Percentiles rank a stretch among this genome's conserved stretches.
Conservation (phyloP, 2,888 invertebrate genomes). For the Microchrysa polita region DNA sequence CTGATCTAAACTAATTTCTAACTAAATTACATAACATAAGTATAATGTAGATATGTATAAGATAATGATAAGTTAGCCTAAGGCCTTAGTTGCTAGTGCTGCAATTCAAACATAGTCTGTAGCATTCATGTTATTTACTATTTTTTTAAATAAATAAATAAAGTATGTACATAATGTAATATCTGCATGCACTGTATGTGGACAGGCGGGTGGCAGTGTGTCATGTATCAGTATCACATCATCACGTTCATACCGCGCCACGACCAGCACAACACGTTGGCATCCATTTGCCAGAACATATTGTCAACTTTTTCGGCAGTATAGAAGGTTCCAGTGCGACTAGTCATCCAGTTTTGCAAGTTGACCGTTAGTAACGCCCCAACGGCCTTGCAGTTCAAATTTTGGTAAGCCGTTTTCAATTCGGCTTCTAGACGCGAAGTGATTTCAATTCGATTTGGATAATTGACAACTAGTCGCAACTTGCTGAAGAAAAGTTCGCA, state of each 20-base stretch:
- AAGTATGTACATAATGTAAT: too few species aligned
- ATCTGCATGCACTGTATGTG: too few species aligned
- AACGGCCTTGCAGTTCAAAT: not conserved
- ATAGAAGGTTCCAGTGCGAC: constrained; percentile 4
- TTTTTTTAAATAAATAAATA: too few species aligned
- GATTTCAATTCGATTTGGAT: constrained; percentile 10
- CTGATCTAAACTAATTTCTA: too few species aligned
- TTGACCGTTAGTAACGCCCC: not conserved
- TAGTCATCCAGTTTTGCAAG: constrained; percentile 22
- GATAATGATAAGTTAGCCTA: too few species aligned
- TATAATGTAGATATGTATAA: too few species aligned
- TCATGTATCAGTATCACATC: too few species aligned
- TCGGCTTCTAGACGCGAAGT: not conserved
- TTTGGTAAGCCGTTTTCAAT: not conserved
- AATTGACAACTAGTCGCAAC: constrained; percentile 14
- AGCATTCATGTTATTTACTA: too few species aligned
- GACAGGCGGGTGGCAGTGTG: too few species aligned
- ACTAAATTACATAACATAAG: too few species aligned
- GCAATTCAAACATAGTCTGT: too few species aligned
- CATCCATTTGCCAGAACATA: constrained; percentile 13
- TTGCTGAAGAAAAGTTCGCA: constrained; percentile 8
- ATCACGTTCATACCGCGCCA: constrained; percentile 3
- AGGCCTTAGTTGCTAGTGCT: too few species aligned
- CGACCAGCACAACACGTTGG: not conserved
- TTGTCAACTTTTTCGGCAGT: not conserved